These are phyloP conservation scores for Pomatostomus ruficeps DNA, from an alignment of 2,113 vertebrate genomes.

Conservation along the genomic window DNA sequence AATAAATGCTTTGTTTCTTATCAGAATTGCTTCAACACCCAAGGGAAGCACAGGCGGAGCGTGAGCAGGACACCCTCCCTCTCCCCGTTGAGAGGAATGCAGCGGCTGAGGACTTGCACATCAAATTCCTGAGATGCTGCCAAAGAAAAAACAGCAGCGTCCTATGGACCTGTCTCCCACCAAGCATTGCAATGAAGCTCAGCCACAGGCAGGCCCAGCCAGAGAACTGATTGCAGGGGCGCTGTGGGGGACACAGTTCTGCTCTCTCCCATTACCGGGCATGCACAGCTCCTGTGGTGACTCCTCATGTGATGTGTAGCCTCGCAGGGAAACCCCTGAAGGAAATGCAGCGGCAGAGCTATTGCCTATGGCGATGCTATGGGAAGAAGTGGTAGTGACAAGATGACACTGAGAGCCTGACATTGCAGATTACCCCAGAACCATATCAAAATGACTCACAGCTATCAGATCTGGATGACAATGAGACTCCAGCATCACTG, in stretches of 20 bases:
- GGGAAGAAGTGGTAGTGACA: conserved; percentile 41
- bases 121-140: background rate
- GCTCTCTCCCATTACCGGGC: fast-evolving
- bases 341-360: conserved; percentile 7
- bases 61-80: background rate
- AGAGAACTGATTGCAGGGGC: background rate
- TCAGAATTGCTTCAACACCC: background rate
- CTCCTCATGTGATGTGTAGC: background rate
- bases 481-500: conserved; percentile 22
- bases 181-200: fast-evolving
- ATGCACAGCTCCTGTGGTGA: background rate
- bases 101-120: background rate
- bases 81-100: background rate
- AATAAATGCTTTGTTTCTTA: conserved; percentile 3
- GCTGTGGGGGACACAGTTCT: background rate
- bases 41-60: fast-evolving
- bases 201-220: background rate
- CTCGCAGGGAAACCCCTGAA: background rate
- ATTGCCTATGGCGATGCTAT: background rate
- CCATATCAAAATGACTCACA: conserved; percentile 27
- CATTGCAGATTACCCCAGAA: conserved; percentile 53
- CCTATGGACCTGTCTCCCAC: background rate
- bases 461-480: conserved; percentile 61
- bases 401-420: conserved; percentile 54
- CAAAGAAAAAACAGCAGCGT: background rate